Conservation (phyloP, 2,113 vertebrate species). For the Rissa tridactyla region DNA sequence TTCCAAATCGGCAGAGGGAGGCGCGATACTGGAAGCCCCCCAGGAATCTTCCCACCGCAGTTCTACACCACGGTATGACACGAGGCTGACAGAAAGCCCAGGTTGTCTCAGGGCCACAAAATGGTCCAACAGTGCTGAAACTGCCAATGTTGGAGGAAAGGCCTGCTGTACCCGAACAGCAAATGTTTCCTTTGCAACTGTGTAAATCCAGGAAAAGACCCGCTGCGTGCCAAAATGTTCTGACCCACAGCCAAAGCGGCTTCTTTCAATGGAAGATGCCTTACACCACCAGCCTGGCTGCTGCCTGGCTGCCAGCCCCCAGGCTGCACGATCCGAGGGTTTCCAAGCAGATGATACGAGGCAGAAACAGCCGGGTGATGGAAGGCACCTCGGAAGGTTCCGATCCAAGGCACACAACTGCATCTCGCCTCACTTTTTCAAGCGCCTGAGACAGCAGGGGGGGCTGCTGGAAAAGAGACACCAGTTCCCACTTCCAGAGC, state of each 20-base stretch:
- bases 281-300: not conserved
- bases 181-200: not conserved
- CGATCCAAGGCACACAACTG: not conserved
- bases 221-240: not conserved
- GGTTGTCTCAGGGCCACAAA: not conserved
- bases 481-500: not conserved
- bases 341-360: not conserved
- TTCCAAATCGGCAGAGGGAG: not conserved
- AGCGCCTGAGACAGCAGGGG: rapidly evolving
- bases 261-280: not conserved
- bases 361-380: not conserved
- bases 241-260: not conserved
- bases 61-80: not conserved
- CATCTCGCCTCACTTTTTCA: not conserved
- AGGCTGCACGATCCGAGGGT: not conserved
- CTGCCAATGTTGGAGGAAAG: not conserved
- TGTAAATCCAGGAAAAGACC: not conserved
- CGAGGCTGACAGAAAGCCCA: not conserved
- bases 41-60: not conserved
- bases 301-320: not conserved
- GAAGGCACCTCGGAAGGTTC: not conserved
- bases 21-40: not conserved
- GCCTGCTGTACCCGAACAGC: not conserved
- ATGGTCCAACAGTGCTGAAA: not conserved
- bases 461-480: not conserved